Conservation (phyloP, 2,797 vertebrate species). For the Columba guinea region DNA sequence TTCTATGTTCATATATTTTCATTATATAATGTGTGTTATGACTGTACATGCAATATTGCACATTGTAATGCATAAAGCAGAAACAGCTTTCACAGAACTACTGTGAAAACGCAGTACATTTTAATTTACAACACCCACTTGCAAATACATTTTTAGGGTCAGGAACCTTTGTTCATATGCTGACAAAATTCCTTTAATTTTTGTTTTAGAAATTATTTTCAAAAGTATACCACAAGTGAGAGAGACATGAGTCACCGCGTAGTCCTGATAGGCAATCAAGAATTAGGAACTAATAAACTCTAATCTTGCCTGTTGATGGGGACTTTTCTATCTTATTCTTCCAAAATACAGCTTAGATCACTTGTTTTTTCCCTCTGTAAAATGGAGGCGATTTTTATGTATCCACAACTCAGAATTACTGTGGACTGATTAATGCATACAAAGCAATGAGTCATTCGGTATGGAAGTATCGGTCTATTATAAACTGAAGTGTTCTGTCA, state of each 20-base stretch:
- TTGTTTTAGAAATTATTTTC: conserved; percentile 17
- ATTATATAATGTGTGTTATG: not conserved
- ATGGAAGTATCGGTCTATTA: not conserved
- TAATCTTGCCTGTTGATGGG: not conserved
- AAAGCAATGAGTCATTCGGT: conserved; percentile 32
- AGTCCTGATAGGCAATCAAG: not conserved
- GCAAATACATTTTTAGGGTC: conserved; percentile 38
- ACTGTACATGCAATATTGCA: not conserved
- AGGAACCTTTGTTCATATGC: not conserved
- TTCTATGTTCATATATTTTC: not conserved
- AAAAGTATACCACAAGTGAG: not conserved
- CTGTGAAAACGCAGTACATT: conserved; percentile 5
- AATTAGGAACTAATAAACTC: not conserved
- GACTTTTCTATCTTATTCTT: conserved; percentile 1
- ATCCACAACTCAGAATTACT: conserved; percentile 3
- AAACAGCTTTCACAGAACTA: not conserved
- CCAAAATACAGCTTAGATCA: not conserved
- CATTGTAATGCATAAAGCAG: not conserved
- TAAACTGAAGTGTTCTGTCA: conserved; percentile 24
- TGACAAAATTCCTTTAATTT: not conserved
- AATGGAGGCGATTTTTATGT: conserved; percentile 17
- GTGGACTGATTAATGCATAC: conserved; percentile 29
- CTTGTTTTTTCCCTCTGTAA: not conserved
- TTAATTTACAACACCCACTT: conserved; percentile 25
- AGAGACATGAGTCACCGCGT: conserved; percentile 8